phyloP scores from a whole-genome alignment of 1,140 invertebrate genomes.

The Artemia franciscana region DNA sequence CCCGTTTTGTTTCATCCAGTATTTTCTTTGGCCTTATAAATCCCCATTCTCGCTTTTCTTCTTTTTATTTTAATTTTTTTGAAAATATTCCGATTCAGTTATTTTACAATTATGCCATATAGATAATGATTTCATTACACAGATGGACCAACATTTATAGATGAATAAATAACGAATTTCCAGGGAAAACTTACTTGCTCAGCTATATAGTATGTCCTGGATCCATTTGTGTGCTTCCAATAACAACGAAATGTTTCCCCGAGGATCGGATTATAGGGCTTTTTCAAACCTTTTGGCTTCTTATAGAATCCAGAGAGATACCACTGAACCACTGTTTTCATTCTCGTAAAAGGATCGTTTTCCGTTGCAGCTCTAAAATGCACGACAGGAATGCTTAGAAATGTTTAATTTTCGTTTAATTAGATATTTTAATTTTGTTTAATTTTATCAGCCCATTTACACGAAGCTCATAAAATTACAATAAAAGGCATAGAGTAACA shows the following conservation, averaged over 20 bases:
- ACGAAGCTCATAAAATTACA: too few species aligned
- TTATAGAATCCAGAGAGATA: constrained; percentile 67
- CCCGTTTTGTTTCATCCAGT: too few species aligned
- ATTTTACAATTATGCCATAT: constrained; percentile 1
- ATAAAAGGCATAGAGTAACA: too few species aligned
- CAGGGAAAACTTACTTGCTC: constrained; percentile 41
- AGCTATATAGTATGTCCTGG: constrained; percentile 71
- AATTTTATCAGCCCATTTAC: too few species aligned
- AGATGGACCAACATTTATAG: not conserved
- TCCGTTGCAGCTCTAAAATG: constrained; percentile 51
- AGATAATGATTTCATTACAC: constrained; percentile 4
- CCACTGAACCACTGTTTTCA: constrained; percentile 71
- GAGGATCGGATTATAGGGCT: constrained; percentile 82
- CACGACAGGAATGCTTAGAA: too few species aligned
- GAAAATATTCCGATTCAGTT: constrained; percentile 7
- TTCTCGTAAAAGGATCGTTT: constrained; percentile 68
- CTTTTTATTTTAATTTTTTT: too few species aligned
- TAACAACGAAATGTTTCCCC: constrained; percentile 78
- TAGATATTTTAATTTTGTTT: too few species aligned
- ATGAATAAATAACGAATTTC: not conserved
- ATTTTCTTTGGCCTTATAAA: too few species aligned
- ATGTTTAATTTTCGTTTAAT: too few species aligned
- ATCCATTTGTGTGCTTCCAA: constrained; percentile 60
- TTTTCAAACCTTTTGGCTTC: constrained; percentile 75
- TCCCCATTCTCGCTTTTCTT: too few species aligned